Evolutionary conservation across 1,140 invertebrate genomes (phyloP).

Genomic region (Philopotamus ludificatus): DNA sequence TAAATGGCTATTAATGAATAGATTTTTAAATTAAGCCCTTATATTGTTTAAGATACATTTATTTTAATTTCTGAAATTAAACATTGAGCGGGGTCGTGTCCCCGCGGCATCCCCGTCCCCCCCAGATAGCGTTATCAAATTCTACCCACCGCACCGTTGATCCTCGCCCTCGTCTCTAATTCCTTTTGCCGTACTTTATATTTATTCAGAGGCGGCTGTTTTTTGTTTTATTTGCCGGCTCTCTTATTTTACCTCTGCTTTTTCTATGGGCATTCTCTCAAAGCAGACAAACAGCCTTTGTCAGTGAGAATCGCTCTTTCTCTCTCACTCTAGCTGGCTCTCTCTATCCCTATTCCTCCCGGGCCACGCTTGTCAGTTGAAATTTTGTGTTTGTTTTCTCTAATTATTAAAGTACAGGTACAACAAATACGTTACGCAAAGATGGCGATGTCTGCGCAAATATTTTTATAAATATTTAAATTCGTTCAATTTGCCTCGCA

Average conservation of each 20-base stretch:
- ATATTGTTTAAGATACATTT: no score
- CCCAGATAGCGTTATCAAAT: neutral
- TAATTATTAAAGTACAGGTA: slow-evolving; percentile 41
- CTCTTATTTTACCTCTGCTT: slow-evolving; percentile 12
- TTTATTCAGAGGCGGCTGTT: slow-evolving; percentile 21
- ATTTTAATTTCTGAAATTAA: no score
- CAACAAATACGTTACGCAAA: neutral
- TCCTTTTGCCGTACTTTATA: slow-evolving; percentile 28
- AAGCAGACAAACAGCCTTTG: slow-evolving; percentile 35
- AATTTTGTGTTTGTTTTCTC: slow-evolving; percentile 38
- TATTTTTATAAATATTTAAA: no score
- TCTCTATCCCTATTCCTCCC: no score
- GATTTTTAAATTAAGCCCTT: no score
- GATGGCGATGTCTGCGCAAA: neutral
- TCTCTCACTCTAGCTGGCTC: no score
- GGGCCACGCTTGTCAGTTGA: slow-evolving; percentile 5
- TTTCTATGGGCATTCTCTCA: neutral
- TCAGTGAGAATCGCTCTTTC: no score
- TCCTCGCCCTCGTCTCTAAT: slow-evolving; percentile 18
- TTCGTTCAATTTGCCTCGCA: no score
- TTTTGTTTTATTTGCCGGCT: slow-evolving; percentile 26
- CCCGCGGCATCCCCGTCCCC: no score
- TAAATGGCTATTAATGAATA: no score
- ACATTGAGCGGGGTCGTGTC: no score
- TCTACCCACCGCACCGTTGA: neutral